A percentile compares a stretch with the other conserved stretches of the same genome.
Evolutionary conservation across 2,113 vertebrate species (phyloP).

Genomic region (Paraplagusia blochii): DNA sequence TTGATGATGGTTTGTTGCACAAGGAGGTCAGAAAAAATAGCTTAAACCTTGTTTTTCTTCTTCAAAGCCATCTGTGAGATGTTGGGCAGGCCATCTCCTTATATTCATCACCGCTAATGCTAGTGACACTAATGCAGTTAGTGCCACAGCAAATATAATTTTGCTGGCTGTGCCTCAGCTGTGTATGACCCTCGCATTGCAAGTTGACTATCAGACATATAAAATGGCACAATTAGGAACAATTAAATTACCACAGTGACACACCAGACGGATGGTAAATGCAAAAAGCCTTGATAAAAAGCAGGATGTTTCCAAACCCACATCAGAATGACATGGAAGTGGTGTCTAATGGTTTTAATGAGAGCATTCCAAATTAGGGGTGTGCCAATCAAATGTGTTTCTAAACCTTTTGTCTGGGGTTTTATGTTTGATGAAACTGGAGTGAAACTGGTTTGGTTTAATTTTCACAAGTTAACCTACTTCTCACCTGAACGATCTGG

Average conservation of each 20-base stretch:
- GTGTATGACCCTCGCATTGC: constrained; percentile 19
- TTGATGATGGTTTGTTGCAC: constrained; percentile 49
- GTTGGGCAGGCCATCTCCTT: constrained; percentile 51
- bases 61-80: constrained; percentile 45
- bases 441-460: too few species aligned
- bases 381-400: too few species aligned
- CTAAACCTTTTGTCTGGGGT: too few species aligned
- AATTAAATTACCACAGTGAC: constrained; percentile 72
- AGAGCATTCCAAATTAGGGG: too few species aligned
- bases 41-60: constrained; percentile 56
- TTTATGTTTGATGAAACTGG: too few species aligned
- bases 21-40: constrained; percentile 47
- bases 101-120: constrained; percentile 66
- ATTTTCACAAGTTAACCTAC: too few species aligned
- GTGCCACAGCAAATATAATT: constrained; percentile 36
- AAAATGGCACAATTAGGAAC: constrained; percentile 68
- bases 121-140: constrained; percentile 50
- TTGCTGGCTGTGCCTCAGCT: constrained; percentile 32
- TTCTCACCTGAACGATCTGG: too few species aligned
- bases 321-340: constrained; percentile 54
- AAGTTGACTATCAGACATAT: constrained; percentile 51
- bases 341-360: too few species aligned
- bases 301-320: constrained; percentile 58
- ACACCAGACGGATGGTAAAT: constrained; percentile 64
- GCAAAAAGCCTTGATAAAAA: constrained; percentile 53